Evolutionary conservation across 64 coral and sea anemone species (phyloP).

Genomic region (Actinia equina): DNA sequence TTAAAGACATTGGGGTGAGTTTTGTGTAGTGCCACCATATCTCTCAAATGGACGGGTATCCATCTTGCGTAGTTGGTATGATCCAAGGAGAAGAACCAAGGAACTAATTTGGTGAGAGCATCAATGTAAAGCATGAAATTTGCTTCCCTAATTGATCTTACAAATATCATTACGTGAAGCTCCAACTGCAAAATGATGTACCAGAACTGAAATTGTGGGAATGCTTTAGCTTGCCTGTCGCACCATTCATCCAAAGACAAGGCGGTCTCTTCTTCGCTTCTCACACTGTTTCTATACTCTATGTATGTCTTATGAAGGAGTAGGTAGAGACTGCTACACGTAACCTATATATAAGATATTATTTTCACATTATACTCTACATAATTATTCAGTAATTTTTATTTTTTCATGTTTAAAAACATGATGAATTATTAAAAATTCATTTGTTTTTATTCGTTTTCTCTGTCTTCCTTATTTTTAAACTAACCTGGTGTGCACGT

Average conservation of each 20-base stretch:
- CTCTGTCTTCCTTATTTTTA: too few relatives aligned
- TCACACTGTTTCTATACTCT: neutral
- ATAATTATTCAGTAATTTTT: too few relatives aligned
- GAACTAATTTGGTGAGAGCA: conserved; percentile 23
- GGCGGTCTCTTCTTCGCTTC: neutral
- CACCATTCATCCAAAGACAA: neutral
- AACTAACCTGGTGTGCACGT: conserved; percentile 51
- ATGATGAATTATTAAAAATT: too few relatives aligned
- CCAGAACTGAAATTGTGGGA: too few relatives aligned
- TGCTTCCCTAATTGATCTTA: neutral
- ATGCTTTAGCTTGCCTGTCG: too few relatives aligned
- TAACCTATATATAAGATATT: too few relatives aligned
- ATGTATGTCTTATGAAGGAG: conserved; percentile 1
- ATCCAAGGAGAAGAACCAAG: conserved; percentile 46
- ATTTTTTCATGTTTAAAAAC: too few relatives aligned
- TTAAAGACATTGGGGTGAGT: neutral
- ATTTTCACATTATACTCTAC: too few relatives aligned
- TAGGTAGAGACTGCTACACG: neutral
- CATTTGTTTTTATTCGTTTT: too few relatives aligned
- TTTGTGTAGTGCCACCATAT: conserved; percentile 22
- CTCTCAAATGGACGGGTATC: conserved; percentile 20
- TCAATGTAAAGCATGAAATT: conserved; percentile 32
- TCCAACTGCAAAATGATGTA: too few relatives aligned
- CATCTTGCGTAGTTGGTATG: conserved; percentile 35
- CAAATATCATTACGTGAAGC: too few relatives aligned